Conservation (phyloP, 2,888 invertebrate species). For the Bombylius major region DNA sequence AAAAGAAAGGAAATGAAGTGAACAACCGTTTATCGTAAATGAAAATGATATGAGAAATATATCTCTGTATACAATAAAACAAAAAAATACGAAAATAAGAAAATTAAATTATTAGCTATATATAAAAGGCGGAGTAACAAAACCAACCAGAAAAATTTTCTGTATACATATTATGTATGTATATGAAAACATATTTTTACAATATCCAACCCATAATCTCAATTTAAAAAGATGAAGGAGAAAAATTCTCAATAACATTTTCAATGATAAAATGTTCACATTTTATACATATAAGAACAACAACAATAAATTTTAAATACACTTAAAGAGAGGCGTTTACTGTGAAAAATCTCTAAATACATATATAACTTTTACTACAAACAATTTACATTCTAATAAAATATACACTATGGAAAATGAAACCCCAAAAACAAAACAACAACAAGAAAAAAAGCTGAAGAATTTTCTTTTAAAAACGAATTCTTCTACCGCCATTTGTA, state of each 20-base stretch:
- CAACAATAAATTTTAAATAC: neutral
- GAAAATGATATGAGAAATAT: neutral
- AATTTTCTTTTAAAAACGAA: neutral
- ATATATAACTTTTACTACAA: neutral
- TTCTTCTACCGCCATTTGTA: neutral
- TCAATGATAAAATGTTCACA: neutral
- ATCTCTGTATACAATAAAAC: no score
- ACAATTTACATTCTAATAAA: no score
- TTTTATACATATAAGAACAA: no score
- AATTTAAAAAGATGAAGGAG: neutral
- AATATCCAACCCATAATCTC: neutral
- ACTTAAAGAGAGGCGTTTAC: conserved; percentile 10
- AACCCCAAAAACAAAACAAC: conserved; percentile 1
- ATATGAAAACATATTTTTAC: neutral
- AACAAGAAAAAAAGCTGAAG: neutral
- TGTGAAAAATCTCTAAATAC: conserved; percentile 9
- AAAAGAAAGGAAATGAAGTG: neutral
- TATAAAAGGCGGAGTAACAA: conserved; percentile 11
- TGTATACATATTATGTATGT: no score
- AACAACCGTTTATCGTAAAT: neutral
- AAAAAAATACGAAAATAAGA: no score
- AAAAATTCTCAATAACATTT: neutral
- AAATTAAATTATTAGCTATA: conserved; percentile 35
- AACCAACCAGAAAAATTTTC: neutral
- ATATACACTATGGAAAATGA: no score